Conservation (phyloP, 2,797 vertebrate species). For the Danio choprae region DNA sequence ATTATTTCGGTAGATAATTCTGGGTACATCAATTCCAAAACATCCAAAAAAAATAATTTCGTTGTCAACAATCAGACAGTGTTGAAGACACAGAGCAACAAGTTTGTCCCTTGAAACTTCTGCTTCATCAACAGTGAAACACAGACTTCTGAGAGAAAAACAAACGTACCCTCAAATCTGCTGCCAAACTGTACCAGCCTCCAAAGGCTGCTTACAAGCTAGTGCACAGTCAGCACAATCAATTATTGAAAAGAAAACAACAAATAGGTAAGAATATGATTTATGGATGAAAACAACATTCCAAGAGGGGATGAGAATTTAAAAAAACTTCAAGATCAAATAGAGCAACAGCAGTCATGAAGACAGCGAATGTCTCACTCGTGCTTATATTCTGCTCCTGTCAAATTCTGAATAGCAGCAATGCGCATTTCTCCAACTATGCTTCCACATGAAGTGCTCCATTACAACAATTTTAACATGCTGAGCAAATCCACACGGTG, state of each 20-base stretch:
- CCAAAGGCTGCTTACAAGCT: constrained; percentile 39
- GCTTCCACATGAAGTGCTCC: constrained; percentile 12
- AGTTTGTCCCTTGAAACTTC: constrained; percentile 7
- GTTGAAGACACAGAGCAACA: neutral
- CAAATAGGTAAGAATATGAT: constrained; percentile 33
- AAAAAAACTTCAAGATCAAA: constrained; percentile 21
- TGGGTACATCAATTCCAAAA: neutral
- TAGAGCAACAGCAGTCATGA: neutral
- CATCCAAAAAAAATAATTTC: neutral
- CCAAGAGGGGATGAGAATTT: neutral
- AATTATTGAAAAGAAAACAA: constrained; percentile 49
- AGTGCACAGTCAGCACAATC: constrained; percentile 27
- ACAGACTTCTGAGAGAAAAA: neutral
- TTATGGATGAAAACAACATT: constrained; percentile 29
- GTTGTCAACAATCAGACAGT: neutral
- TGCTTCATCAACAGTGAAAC: constrained; percentile 2
- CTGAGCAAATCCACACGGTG: neutral
- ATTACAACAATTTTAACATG: constrained; percentile 15
- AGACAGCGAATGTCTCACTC: neutral
- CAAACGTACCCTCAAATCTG: constrained; percentile 12
- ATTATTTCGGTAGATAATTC: neutral
- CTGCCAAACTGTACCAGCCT: constrained; percentile 11
- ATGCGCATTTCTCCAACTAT: constrained; percentile 1
- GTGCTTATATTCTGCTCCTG: neutral
- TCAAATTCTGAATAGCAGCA: constrained; percentile 8